Evolutionary conservation across 2,888 invertebrate species (phyloP).

Genomic region (Ennomos fuscantarius): DNA sequence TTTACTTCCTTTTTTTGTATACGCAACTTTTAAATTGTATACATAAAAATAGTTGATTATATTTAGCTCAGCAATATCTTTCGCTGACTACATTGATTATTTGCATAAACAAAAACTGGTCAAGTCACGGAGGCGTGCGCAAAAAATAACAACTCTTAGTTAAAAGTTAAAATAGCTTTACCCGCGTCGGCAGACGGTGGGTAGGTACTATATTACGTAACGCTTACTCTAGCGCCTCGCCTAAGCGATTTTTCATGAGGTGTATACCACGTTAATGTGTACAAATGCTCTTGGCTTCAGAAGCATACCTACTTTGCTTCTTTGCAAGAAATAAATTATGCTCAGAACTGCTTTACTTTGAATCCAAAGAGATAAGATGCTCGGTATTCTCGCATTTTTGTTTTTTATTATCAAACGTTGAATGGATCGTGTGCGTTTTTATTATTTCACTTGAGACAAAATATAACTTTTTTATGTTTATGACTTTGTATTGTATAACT

Average conservation of each 20-base stretch:
- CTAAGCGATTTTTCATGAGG: conserved; percentile 84
- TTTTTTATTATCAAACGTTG: conserved; percentile 39
- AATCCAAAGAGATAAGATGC: conserved; percentile 68
- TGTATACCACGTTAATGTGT: conserved; percentile 77
- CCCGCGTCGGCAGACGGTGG: conserved; percentile 43
- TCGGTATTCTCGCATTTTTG: conserved; percentile 31
- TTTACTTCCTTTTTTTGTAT: not conserved
- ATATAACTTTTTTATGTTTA: conserved; percentile 26
- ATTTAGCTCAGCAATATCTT: too few relatives aligned
- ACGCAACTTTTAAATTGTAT: not conserved
- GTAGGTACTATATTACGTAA: conserved; percentile 50
- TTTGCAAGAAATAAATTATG: conserved; percentile 81
- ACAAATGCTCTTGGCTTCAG: conserved; percentile 77
- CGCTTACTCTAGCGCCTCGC: conserved; percentile 64
- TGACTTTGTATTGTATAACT: conserved; percentile 19
- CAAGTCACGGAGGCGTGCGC: conserved; percentile 9
- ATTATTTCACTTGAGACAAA: conserved; percentile 34
- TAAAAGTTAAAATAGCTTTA: conserved; percentile 41
- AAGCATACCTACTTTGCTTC: conserved; percentile 74
- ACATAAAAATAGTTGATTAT: not conserved
- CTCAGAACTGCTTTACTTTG: conserved; percentile 64
- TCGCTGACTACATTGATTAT: too few relatives aligned
- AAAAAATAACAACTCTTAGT: conserved; percentile 35
- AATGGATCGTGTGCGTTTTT: conserved; percentile 36
- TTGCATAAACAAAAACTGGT: too few relatives aligned